Evolutionary conservation across 2,888 invertebrate genomes (phyloP).

Genomic region (Digitonthophagus gazella): DNA sequence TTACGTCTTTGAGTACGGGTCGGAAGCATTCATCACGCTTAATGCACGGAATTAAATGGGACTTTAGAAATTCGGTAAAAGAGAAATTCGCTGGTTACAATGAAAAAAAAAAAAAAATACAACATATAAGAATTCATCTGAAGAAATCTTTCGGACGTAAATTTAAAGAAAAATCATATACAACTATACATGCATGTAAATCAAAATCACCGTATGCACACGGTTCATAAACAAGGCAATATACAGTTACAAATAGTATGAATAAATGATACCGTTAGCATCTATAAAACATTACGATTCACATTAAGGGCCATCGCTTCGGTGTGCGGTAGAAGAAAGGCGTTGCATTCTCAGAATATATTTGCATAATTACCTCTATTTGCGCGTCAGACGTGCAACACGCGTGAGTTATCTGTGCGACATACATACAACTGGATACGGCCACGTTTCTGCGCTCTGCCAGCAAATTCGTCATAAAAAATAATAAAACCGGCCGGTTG

Average conservation of each 20-base stretch:
- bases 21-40: constrained; percentile 14
- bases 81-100: neutral
- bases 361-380: constrained; percentile 30
- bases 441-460: neutral
- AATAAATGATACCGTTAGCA: neutral
- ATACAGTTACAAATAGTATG: neutral
- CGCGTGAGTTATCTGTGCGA: constrained; percentile 6
- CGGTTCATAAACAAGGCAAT: neutral
- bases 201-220: no score
- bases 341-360: constrained; percentile 32
- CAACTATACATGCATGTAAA: neutral
- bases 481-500: neutral
- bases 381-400: constrained; percentile 3
- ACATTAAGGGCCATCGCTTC: constrained; percentile 32
- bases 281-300: neutral
- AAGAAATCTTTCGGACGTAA: neutral
- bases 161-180: no score
- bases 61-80: neutral
- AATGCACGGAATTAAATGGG: constrained; percentile 11
- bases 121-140: neutral
- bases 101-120: neutral
- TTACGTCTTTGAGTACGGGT: constrained; percentile 12
- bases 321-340: constrained; percentile 27
- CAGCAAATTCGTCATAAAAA: neutral
- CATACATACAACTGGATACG: neutral